Conservation (phyloP, 2,797 vertebrate species). For the Acanthurus lineatus region DNA sequence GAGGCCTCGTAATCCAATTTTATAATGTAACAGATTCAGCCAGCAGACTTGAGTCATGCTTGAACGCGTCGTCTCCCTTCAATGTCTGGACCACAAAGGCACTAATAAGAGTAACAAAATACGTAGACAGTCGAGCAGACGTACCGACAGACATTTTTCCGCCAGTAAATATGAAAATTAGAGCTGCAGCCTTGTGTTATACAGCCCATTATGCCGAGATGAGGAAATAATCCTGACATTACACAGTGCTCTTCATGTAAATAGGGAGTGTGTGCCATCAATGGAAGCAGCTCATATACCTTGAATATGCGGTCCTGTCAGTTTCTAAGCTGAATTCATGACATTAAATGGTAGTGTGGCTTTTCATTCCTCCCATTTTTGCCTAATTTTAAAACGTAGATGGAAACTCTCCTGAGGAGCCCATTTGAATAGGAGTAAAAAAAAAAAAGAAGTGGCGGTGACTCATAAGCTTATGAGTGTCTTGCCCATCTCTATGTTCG, state of each 20-base stretch:
- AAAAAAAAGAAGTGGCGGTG: neutral
- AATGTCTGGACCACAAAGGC: neutral
- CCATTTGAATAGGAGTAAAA: slow-evolving; percentile 20
- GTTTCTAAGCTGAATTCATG: slow-evolving; percentile 10
- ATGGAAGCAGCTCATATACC: neutral
- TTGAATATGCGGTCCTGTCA: neutral
- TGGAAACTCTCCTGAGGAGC: slow-evolving; percentile 29
- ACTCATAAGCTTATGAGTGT: slow-evolving; percentile 43
- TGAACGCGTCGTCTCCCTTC: neutral
- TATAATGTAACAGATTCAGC: neutral
- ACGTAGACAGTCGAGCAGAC: neutral
- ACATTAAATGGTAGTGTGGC: slow-evolving; percentile 15
- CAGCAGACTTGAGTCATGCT: neutral
- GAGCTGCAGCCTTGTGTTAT: neutral
- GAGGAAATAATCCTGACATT: neutral
- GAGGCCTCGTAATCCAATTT: slow-evolving; percentile 6
- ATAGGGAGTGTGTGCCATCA: neutral
- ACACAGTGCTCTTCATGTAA: neutral
- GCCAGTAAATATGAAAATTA: slow-evolving; percentile 15
- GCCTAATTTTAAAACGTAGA: slow-evolving; percentile 28
- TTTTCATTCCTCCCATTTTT: slow-evolving; percentile 32
- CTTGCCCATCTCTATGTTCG: slow-evolving; percentile 16
- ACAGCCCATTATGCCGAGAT: slow-evolving; percentile 14
- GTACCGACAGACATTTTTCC: neutral
- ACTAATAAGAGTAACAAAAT: neutral